A percentile compares a stretch with the other conserved stretches of the same genome.
phyloP scores from a whole-genome alignment of 1,140 invertebrate genomes.

The Cherax destructor region DNA sequence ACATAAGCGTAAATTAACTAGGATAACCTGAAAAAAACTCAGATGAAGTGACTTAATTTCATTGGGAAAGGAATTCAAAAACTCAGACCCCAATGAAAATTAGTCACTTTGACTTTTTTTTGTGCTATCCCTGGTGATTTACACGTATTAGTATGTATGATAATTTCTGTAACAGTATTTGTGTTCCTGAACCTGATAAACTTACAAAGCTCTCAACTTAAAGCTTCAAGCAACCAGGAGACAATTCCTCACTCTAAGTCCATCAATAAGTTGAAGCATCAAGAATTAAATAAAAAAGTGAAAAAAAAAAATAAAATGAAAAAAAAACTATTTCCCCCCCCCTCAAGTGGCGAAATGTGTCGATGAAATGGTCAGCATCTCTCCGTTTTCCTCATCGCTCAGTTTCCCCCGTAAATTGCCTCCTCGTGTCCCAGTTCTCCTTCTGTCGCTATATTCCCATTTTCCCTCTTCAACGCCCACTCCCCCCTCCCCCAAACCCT shows the following conservation, averaged over 20 bases:
- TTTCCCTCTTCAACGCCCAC: slow-evolving; percentile 8
- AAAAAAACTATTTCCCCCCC: background rate
- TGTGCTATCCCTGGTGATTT: too few species aligned
- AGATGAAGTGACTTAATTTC: too few species aligned
- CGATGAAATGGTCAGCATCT: background rate
- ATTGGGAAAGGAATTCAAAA: too few species aligned
- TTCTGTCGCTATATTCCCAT: slow-evolving; percentile 48
- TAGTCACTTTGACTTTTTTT: too few species aligned
- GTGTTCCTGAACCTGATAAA: background rate
- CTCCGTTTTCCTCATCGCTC: background rate
- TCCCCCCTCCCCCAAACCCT: background rate
- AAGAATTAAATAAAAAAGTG: too few species aligned
- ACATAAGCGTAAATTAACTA: too few species aligned
- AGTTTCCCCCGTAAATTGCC: slow-evolving; percentile 29
- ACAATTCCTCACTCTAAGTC: background rate
- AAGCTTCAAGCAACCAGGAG: background rate
- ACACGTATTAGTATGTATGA: too few species aligned
- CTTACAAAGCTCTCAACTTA: too few species aligned
- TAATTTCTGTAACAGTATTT: too few species aligned
- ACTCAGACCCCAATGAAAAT: too few species aligned
- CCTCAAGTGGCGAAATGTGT: background rate
- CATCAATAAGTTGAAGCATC: too few species aligned
- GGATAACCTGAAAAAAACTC: too few species aligned
- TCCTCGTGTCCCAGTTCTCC: slow-evolving; percentile 39
- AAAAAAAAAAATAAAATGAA: background rate